These are phyloP conservation scores for Orthonychiurus folsomi DNA, from an alignment of 2,888 invertebrate genomes.

Conservation along the genomic window DNA sequence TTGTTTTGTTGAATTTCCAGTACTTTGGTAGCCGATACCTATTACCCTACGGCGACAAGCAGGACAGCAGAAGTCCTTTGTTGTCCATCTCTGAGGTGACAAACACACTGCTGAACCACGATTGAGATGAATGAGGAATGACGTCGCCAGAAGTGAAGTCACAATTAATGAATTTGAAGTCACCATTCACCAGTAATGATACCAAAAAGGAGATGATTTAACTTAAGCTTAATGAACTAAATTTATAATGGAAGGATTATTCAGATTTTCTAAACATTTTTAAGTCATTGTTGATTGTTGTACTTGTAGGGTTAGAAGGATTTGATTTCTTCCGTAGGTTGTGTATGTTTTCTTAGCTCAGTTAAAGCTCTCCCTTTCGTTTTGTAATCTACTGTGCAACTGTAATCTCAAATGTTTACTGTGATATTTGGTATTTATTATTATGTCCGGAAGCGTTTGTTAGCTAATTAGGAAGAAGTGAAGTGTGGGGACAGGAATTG, in stretches of 20 bases:
- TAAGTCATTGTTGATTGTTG: too few relatives aligned
- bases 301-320: not conserved
- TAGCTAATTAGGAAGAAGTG: not conserved
- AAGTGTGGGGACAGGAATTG: not conserved
- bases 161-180: not conserved
- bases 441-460: not conserved
- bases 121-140: conserved; percentile 8
- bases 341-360: not conserved
- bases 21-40: conserved; percentile 22
- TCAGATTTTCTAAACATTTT: not conserved
- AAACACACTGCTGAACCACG: conserved; percentile 60
- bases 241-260: not conserved
- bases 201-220: not conserved
- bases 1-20: too few relatives aligned
- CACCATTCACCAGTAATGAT: not conserved
- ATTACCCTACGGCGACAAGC: conserved; percentile 42
- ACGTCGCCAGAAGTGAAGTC: too few relatives aligned
- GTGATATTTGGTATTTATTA: conserved; percentile 1
- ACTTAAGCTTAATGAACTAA: too few relatives aligned
- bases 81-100: conserved; percentile 70
- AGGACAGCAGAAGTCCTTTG: conserved; percentile 60
- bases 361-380: not conserved
- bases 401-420: conserved; percentile 1
- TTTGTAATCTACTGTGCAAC: not conserved
- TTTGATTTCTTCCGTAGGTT: not conserved